Percentiles rank a stretch among this genome's conserved stretches.
phyloP scores from a whole-genome alignment of 2,113 vertebrate species.

The Perognathus longimembris region DNA sequence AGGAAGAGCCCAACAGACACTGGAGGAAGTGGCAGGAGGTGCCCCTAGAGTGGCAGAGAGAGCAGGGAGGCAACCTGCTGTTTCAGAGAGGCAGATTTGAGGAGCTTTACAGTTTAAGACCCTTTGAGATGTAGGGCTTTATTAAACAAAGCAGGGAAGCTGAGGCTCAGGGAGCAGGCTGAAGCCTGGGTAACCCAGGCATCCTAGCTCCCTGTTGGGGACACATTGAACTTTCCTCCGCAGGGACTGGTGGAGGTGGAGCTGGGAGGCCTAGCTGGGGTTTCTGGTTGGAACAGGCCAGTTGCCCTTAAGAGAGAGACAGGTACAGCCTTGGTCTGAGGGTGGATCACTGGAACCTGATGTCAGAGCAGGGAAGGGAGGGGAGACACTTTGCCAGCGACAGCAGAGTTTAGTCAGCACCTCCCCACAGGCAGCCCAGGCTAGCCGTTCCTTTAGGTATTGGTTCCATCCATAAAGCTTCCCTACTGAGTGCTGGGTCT shows the following conservation, averaged over 20 bases:
- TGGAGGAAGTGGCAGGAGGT: conserved; percentile 40
- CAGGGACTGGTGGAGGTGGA: neutral
- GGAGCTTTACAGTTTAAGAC: conserved; percentile 15
- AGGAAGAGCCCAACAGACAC: neutral
- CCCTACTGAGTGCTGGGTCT: neutral
- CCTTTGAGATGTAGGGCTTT: neutral
- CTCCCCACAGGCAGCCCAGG: neutral
- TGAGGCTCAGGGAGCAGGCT: neutral
- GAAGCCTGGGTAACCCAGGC: neutral
- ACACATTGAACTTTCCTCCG: neutral
- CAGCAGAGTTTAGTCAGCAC: neutral
- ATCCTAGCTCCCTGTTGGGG: neutral
- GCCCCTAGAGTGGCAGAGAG: conserved; percentile 14
- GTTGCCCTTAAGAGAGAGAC: neutral
- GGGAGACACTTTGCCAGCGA: neutral
- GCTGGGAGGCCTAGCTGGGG: neutral
- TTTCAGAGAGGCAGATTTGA: neutral
- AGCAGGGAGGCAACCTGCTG: neutral
- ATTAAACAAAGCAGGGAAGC: neutral
- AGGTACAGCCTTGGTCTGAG: neutral
- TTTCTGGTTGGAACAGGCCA: neutral
- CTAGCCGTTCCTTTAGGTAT: neutral
- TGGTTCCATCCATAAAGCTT: neutral
- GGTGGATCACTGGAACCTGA: neutral
- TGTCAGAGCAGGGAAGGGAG: neutral